Base-by-base conservation (phyloP, 2,797 vertebrate genomes). In the Mastacembelus armatus region DNA sequence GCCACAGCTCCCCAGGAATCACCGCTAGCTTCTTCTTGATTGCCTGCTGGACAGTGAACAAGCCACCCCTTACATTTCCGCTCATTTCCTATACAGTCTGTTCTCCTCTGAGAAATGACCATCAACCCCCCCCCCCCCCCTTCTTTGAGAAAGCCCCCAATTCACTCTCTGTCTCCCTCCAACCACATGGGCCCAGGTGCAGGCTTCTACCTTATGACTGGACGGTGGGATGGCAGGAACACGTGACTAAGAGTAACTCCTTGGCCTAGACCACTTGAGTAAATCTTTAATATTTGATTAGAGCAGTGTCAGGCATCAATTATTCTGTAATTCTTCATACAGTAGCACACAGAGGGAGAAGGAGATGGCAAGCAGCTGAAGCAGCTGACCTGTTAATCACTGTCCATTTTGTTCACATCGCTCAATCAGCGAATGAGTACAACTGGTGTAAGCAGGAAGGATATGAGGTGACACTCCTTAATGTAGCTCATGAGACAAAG, bases 251-350 rank as follows among this genome's bases (percentile, higher is more conserved):
- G 69, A 77, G 75, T 55, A 12, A 59, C 56, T 77, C 69, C 27
- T 40, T 48, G 83, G 78, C 67, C 66, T 66, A 54, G 70, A 73
- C 78, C 62, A 64, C 80, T 55, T 68, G 77, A 94, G 90, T 89
- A 82, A 92, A 89, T 78, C 87, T 90, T 94, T 89, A 94, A 95
- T 95, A 94, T 94, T 96, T 95, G 85, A 95, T 95, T 84, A 91
- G 87, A 85, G 76, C 64, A 77, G 89, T 74, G 72, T 85, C 88
- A 83, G 66, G 64, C 84, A 85, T 88, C 77, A 76, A 74, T 88
- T 88, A 80, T 84, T 88, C 80, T 75, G 71, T 71, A 63, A 71
- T 78, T 75, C 80, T 65, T 71, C 79, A 66, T 27, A 43, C 64
- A 73, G 62, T n/a, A n/a, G n/a, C n/a, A n/a, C 69, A 66, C 60